Base-by-base conservation (phyloP, 2,113 vertebrate species). In the Telmatochromis sp. region DNA sequence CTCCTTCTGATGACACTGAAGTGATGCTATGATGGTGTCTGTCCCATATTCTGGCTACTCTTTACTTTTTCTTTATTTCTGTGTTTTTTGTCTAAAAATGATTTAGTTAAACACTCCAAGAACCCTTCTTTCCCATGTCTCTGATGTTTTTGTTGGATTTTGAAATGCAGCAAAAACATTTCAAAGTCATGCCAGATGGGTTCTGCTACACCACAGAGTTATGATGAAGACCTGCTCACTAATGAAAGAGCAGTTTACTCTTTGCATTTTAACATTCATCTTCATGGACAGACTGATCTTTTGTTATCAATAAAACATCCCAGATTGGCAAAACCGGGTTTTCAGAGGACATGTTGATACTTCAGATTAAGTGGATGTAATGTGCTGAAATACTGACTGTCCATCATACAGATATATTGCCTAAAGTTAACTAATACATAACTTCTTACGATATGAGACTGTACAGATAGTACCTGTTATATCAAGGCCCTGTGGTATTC, bases 251-350 rank as follows among this genome's bases (percentile, higher is more conserved):
- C 51, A 53, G 17, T 9, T 21, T 53, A n/a, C 40, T 21, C 51
- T 53, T 19, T n/a, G 9, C 2, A 53, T 53, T 1, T 53, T 54
- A 54, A 54, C 51, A 21, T 54, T 54, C 9, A 11, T 3, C 9
- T 6, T n/a, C 21, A 54, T 21, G 51, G n/a, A 11, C 9, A 21
- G 53, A 54, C 8, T 54, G n/a, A 21, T 54, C n/a, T 21, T 21
- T 54, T 12, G n/a, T 54, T 23, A 54, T 53, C 3, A 53, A 12
- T 23, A 54, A 11, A 21, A 23, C 53, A 21, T 21, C 53, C n/a
- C 5, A 23, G 53, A 23, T 4, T 54, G 10, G 5, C n/a, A 21
- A 0, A 21, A 54, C 53, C 3, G 5, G 53, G 0, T 54, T 0
- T 21, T 21, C 21, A 54, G 53, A 54, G 53, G n/a, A 54, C 9